Evolutionary conservation across 2,888 invertebrate species (phyloP), one percentile per base, ranked within the genome.

Genomic region (Lasioglossum malachurum): DNA sequence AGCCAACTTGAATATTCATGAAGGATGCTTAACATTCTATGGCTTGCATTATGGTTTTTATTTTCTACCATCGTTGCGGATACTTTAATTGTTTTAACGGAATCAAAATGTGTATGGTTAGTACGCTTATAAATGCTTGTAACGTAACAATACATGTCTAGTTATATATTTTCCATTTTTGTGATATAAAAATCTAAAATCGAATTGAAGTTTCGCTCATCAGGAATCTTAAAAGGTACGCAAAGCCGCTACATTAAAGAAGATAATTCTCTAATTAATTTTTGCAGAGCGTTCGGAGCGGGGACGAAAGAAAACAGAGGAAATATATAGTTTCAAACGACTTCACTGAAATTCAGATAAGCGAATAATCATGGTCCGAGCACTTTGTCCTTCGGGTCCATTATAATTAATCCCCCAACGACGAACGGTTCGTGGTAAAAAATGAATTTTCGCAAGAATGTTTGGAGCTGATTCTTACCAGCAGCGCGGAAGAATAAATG

Each of bases 351-450:
- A 73, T 38, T 81, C 31, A 49, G 71, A 49, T 60, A 60, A 5
- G 44, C 31, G 49, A 74, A 46, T 60, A 83, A 75, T 78, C 49
- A 69, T 4, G 23, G 64, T n/a, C 75, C 84, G 46, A 41, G 64
- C 75, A 76, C 79, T 84, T 79, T 41, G n/a, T 73, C 79, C 53
- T 57, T 53, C 80, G 72, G 75, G 86, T 53, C 85, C 80, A 72
- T 81, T 86, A 77, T 86, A 86, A 86, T 86, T 86, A 86, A 86
- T 86, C 86, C 86, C 86, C 23, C 31, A 78, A 82, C 81, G 86
- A 35, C 86, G 86, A 72, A 67, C 64, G 71, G 57, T 35, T 60
- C 16, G 75, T 41, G 53, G 60, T 60, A 77, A 75, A 79, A 64
- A 69, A 64, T 67, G 76, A 82, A 82, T 82, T 86, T 82, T 78